Conservation (phyloP, 2,113 vertebrate species). For the Tylochromis polylepis region DNA sequence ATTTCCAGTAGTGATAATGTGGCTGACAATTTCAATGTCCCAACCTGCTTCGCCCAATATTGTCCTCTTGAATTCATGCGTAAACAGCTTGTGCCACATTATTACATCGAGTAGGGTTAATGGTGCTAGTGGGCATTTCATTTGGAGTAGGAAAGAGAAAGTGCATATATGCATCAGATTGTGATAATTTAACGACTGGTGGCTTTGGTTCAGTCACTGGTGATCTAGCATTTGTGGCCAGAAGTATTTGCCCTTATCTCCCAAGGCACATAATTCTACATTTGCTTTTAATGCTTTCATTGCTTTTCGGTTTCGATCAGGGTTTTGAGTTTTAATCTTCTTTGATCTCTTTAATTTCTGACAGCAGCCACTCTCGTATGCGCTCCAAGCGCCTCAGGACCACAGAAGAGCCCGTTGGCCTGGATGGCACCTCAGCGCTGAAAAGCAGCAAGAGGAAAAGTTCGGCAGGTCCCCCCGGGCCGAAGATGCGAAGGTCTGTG, state of each 20-base stretch:
- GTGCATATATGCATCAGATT: background rate
- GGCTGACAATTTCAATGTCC: background rate
- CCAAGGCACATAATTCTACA: background rate
- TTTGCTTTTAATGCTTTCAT: background rate
- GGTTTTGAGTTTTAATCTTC: background rate
- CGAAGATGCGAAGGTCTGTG: slow-evolving; percentile 48
- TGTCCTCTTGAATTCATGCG: background rate
- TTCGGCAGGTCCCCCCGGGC: slow-evolving; percentile 15
- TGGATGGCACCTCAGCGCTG: slow-evolving; percentile 53
- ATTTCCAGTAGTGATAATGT: background rate
- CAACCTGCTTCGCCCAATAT: background rate
- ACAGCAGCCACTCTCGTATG: slow-evolving; percentile 74
- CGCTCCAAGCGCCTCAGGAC: slow-evolving; percentile 86
- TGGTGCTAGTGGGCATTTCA: background rate
- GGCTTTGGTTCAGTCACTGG: background rate
- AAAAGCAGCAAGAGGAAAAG: slow-evolving; percentile 57
- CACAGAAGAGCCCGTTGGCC: slow-evolving; percentile 69
- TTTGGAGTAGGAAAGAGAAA: background rate
- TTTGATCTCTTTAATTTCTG: background rate
- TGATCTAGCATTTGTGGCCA: background rate
- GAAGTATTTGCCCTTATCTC: background rate
- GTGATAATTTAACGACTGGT: background rate
- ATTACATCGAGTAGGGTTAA: background rate
- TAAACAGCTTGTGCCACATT: background rate
- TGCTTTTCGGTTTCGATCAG: background rate